These are phyloP conservation scores for Drosophila pseudotalamancana DNA, from an alignment of 2,888 invertebrate species.

Conservation along the genomic window DNA sequence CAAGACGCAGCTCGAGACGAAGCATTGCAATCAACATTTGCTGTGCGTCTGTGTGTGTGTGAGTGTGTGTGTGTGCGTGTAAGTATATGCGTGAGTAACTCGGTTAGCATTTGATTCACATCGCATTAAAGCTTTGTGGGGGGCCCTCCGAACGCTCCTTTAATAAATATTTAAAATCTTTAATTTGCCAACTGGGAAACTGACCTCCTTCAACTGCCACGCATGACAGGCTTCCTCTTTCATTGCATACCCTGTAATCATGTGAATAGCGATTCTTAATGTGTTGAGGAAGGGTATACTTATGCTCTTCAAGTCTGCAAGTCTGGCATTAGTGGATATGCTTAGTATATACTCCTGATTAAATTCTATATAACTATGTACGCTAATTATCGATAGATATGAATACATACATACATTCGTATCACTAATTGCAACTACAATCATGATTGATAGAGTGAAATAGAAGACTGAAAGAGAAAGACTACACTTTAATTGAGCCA, in stretches of 20 bases:
- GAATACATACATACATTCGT: no score
- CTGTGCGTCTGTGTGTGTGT: slow-evolving; percentile 29
- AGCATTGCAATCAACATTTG: slow-evolving; percentile 53
- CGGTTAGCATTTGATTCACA: slow-evolving; percentile 37
- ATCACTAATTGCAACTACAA: no score
- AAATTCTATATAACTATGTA: no score
- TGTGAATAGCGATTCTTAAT: not conserved
- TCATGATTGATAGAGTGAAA: no score
- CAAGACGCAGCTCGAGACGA: slow-evolving; percentile 19
- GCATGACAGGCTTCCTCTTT: slow-evolving; percentile 41
- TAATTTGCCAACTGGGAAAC: slow-evolving; percentile 40
- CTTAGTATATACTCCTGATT: no score
- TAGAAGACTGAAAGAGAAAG: no score
- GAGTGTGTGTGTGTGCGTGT: slow-evolving; percentile 18
- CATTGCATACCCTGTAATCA: slow-evolving; percentile 23
- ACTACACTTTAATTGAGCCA: no score
- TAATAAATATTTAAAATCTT: slow-evolving; percentile 46
- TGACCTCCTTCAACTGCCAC: slow-evolving; percentile 49
- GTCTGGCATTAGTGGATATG: no score
- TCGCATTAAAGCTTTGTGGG: slow-evolving; percentile 21
- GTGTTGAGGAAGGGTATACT: not conserved
- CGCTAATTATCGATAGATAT: no score
- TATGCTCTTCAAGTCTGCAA: no score
- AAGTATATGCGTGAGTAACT: slow-evolving; percentile 52
- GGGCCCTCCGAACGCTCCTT: slow-evolving; percentile 16